phyloP scores from a whole-genome alignment of 2,888 invertebrate genomes.

The Lamellibrachia satsuma region DNA sequence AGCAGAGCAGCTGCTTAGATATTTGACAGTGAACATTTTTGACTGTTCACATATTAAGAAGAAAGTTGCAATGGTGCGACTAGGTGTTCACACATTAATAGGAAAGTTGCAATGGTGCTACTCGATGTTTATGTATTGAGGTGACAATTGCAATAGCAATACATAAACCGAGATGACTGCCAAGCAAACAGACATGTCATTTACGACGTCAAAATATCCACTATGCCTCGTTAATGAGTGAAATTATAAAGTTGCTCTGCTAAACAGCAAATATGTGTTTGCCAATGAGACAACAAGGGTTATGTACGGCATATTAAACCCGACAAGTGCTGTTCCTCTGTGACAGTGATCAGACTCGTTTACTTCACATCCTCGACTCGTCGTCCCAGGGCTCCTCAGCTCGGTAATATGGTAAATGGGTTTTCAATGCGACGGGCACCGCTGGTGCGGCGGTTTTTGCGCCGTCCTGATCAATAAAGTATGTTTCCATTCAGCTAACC shows the following conservation, averaged over 20 bases:
- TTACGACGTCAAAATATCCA: background rate
- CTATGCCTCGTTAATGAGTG: background rate
- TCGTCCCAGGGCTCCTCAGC: background rate
- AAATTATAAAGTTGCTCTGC: background rate
- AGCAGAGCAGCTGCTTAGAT: too few relatives aligned
- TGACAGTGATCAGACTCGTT: background rate
- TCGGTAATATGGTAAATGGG: background rate
- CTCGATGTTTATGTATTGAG: too few relatives aligned
- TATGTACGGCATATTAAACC: background rate
- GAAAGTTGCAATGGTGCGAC: too few relatives aligned
- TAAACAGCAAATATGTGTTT: background rate
- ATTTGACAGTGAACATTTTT: too few relatives aligned
- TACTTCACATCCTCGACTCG: background rate
- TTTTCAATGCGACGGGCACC: background rate
- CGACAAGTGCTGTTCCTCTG: background rate
- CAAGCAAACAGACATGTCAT: background rate
- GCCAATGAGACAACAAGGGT: background rate
- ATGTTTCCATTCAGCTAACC: background rate
- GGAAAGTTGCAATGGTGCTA: too few relatives aligned
- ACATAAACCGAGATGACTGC: background rate
- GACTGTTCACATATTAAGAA: too few relatives aligned
- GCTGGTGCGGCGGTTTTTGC: background rate
- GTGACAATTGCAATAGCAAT: background rate
- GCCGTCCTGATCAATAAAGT: background rate
- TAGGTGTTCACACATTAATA: too few relatives aligned